phyloP scores from a whole-genome alignment of 2,888 invertebrate species.

The Andrena marginata region DNA sequence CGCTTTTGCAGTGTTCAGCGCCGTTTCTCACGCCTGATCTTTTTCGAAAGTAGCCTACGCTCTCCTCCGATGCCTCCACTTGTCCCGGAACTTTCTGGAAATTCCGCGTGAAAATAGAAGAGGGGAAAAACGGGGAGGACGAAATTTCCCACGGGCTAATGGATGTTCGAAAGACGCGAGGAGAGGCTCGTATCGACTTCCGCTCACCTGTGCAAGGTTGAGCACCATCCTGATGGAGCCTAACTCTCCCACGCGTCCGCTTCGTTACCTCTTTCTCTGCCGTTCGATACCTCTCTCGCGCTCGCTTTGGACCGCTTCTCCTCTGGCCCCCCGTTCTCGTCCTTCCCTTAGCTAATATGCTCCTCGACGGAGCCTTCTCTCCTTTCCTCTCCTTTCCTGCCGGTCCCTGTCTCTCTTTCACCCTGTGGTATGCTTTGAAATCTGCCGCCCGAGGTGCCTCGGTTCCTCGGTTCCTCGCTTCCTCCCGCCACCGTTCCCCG shows the following conservation, averaged over 20 bases:
- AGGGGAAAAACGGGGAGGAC: constrained; percentile 24
- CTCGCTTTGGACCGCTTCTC: constrained; percentile 26
- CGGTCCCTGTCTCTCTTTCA: constrained; percentile 41
- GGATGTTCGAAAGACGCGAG: constrained; percentile 49
- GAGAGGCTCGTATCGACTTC: constrained; percentile 63
- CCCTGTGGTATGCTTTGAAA: constrained; percentile 77
- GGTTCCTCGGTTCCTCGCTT: too few species aligned
- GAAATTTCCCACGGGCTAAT: constrained; percentile 64
- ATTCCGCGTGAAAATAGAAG: not conserved
- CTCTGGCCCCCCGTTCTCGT: constrained; percentile 12
- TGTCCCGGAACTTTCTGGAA: not conserved
- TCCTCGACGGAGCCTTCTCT: constrained; percentile 71
- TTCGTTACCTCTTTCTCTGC: constrained; percentile 18
- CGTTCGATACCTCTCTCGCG: constrained; percentile 12
- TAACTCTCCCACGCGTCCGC: constrained; percentile 82
- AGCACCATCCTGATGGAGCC: constrained; percentile 77
- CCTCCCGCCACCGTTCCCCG: constrained; percentile 19
- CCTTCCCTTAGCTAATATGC: constrained; percentile 23
- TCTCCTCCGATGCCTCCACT: too few species aligned
- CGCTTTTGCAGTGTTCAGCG: not conserved
- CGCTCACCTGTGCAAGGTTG: constrained; percentile 80
- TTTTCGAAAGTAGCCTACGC: too few species aligned
- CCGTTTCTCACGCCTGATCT: not conserved
- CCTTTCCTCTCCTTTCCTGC: constrained; percentile 41
- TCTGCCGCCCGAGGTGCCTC: constrained; percentile 69